A percentile compares a stretch with the other conserved stretches of the same genome.
Evolutionary conservation across 2,113 vertebrate species (phyloP).

Genomic region (Serilophus lunatus): DNA sequence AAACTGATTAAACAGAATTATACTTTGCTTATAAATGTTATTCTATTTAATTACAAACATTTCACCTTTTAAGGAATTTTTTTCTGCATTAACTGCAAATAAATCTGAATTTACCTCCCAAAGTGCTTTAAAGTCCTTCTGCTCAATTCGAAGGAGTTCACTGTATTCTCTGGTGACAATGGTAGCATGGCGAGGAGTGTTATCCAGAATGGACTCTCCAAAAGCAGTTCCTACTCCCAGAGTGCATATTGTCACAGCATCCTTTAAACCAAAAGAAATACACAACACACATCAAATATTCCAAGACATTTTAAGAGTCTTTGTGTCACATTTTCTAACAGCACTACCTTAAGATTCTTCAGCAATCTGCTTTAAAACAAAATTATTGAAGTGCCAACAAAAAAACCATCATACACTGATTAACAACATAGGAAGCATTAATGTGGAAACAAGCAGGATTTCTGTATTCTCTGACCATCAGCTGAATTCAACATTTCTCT

Average conservation of each 20-base stretch:
- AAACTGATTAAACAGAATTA: slow-evolving; percentile 33
- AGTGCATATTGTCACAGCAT: slow-evolving; percentile 94
- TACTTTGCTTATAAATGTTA: slow-evolving; percentile 2
- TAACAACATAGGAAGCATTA: neutral
- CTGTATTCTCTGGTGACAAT: slow-evolving; percentile 92
- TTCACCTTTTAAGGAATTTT: neutral
- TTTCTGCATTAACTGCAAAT: neutral
- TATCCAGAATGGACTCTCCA: slow-evolving; percentile 96
- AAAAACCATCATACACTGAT: neutral
- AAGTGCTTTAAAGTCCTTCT: slow-evolving; percentile 93
- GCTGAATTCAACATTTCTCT: neutral
- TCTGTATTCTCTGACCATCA: neutral
- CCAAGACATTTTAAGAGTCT: neutral
- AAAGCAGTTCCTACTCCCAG: slow-evolving; percentile 95
- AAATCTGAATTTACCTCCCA: slow-evolving; percentile 88
- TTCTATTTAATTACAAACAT: neutral
- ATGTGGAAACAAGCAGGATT: neutral
- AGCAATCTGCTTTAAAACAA: neutral
- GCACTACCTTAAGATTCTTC: neutral
- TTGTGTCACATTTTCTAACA: neutral
- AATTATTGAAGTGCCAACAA: neutral
- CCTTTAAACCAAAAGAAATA: slow-evolving; percentile 71
- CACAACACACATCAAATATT: neutral
- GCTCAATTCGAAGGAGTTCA: slow-evolving; percentile 92
- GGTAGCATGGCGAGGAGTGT: slow-evolving; percentile 95